Conservation (phyloP, 2,113 vertebrate genomes). For the Myrmecophaga tridactyla region DNA sequence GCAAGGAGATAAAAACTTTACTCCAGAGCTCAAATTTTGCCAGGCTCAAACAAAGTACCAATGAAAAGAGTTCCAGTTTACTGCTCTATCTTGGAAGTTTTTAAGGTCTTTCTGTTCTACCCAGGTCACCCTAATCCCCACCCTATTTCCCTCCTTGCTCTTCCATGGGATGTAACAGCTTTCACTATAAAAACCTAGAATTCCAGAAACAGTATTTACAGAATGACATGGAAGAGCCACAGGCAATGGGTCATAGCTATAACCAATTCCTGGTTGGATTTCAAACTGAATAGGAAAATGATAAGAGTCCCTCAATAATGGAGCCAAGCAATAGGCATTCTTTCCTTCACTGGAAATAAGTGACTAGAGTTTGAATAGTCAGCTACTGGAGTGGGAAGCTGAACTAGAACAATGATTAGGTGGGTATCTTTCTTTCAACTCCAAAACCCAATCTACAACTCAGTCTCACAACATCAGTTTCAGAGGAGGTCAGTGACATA, state of each 20-base stretch:
- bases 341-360: background rate
- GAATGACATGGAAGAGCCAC: background rate
- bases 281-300: background rate
- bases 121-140: background rate
- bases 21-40: background rate
- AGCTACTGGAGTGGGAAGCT: background rate
- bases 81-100: background rate
- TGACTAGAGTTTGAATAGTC: background rate
- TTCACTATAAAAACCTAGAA: background rate
- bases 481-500: background rate
- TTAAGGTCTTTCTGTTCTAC: slow-evolving; percentile 24
- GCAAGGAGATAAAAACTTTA: background rate
- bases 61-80: background rate
- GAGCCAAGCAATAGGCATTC: background rate
- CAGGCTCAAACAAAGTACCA: background rate
- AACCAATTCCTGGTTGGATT: background rate
- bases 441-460: background rate
- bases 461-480: background rate
- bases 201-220: background rate
- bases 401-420: background rate
- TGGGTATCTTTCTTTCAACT: background rate
- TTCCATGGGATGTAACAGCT: background rate
- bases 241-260: background rate
- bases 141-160: background rate
- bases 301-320: background rate